Evolutionary conservation across 1,140 invertebrate species (phyloP).

Genomic region (Plodia interpunctella): DNA sequence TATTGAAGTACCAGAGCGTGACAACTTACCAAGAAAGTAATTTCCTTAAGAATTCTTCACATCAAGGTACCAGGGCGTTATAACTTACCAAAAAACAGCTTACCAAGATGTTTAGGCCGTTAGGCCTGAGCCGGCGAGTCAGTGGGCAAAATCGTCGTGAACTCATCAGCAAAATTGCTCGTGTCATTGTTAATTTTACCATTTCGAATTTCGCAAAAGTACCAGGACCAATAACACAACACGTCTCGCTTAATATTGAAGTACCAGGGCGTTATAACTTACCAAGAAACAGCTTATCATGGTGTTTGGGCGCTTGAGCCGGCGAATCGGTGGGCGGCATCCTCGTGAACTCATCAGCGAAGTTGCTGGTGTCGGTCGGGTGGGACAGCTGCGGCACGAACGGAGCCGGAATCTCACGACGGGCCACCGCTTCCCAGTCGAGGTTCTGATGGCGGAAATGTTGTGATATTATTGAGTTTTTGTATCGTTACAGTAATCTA

Average conservation of each 20-base stretch:
- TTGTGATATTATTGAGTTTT: neutral
- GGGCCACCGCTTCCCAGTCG: constrained; percentile 87
- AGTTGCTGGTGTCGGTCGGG: constrained; percentile 96
- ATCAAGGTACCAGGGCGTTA: too few species aligned
- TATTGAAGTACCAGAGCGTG: too few species aligned
- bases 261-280: constrained; percentile 13
- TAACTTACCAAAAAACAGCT: constrained; percentile 80
- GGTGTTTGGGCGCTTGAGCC: constrained; percentile 89
- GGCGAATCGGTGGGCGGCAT: constrained; percentile 95
- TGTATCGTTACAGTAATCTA: neutral
- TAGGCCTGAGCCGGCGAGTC: constrained; percentile 93
- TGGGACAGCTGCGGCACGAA: constrained; percentile 88
- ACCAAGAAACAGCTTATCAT: constrained; percentile 86
- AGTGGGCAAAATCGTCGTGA: constrained; percentile 91
- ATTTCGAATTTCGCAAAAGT: too few species aligned
- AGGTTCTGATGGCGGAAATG: constrained; percentile 68
- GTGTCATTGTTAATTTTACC: too few species aligned
- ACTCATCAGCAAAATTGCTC: constrained; percentile 97
- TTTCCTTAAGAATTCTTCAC: too few species aligned
- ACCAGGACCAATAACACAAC: too few species aligned
- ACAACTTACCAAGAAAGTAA: too few species aligned
- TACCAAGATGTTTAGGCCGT: constrained; percentile 90
- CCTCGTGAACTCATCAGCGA: constrained; percentile 96
- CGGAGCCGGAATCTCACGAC: constrained; percentile 86
- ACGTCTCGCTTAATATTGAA: too few species aligned